Evolutionary conservation across 2,797 vertebrate species (phyloP), one percentile per base, ranked within the genome.

Genomic region (Oryzias dopingdopingensis): DNA sequence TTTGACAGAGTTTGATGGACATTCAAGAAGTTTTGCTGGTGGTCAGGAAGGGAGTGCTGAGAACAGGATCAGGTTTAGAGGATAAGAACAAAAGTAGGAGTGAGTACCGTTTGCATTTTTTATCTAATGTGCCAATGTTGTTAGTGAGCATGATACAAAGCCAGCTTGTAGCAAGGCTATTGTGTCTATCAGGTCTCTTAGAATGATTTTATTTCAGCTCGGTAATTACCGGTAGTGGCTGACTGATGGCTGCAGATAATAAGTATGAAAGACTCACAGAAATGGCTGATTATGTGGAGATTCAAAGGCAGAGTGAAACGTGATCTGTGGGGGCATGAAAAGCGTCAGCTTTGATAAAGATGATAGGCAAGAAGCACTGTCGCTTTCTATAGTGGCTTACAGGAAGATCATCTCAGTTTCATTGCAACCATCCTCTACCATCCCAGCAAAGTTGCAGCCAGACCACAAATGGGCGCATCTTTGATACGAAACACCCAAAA

Each of bases 321-420:
- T 41, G 76, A 88, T 73, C 70, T 61, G 47, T n/a, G 14, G 52
- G 74, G 26, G 22, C 56, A 66, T 1, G 2, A 58, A 49, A 57
- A 56, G 57, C 41, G 5, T 13, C 13, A 29, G 66, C 74, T 81
- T 78, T 80, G 69, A 81, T 77, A 61, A 66, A 65, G 59, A 58
- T 64, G 67, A 83, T 49, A 62, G 71, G 51, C 54, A 44, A 59
- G 67, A 29, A 66, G 29, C 15, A 26, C 55, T 59, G 56, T 65
- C 5, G 14, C 52, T 67, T 70, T 79, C 58, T 59, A 18, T 80
- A 71, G 62, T 64, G 52, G 50, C 74, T 76, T 74, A 60, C 61
- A 57, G 51, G 56, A 81, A 64, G 22, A 24, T 23, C 53, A 55
- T 72, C 46, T 42, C n/a, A 43, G 14, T 54, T 55, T 67, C n/a